Base-by-base conservation (phyloP, 2,113 vertebrate species). In the Pachyramphus minor region DNA sequence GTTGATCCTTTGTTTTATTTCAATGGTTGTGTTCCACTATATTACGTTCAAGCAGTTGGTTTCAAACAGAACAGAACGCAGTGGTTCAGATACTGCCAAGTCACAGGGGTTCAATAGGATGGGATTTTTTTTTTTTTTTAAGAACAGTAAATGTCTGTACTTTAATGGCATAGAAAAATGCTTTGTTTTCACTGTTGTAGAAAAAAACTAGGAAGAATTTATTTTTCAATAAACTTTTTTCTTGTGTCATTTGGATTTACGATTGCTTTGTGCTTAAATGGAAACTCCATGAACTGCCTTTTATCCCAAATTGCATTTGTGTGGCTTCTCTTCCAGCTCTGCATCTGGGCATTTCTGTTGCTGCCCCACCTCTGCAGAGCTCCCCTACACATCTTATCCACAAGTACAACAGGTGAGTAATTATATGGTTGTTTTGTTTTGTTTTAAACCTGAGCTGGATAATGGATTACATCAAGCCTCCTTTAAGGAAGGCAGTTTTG, bases 181-280 rank as follows among this genome's bases (percentile, higher is more conserved):
- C 96, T 98, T 98, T 97, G 96, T 97, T 98, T 97, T 98, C 97
- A 98, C 95, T 98, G 98, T 97, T 97, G 98, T 98, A 98, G 98
- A 98, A 89, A 98, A 98, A 97, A 98, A 98, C 97, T 98, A 99
- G 98, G 98, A 96, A 98, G 98, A 98, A 98, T 99, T 99, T 99
- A 99, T 99, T 99, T 99, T 99, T 99, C 98, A 98, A 99, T 99
- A 99, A 99, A 99, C 97, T 96, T 98, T 98, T 97, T 98, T 98
- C 98, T 97, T 98, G 98, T 98, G 99, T 98, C 97, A 98, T 93
- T 93, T 90, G 89, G 92, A 93, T 96, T 91, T 89, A 79, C 92
- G 89, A 87, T 97, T 94, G 77, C 15, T 93, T 92, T 93, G 83
- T 96, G 93, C 68, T 87, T 93, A 72, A 90, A 84, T 76, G 66